Conservation (phyloP, 1,140 invertebrate genomes). For the Tyrophagus putrescentiae region DNA sequence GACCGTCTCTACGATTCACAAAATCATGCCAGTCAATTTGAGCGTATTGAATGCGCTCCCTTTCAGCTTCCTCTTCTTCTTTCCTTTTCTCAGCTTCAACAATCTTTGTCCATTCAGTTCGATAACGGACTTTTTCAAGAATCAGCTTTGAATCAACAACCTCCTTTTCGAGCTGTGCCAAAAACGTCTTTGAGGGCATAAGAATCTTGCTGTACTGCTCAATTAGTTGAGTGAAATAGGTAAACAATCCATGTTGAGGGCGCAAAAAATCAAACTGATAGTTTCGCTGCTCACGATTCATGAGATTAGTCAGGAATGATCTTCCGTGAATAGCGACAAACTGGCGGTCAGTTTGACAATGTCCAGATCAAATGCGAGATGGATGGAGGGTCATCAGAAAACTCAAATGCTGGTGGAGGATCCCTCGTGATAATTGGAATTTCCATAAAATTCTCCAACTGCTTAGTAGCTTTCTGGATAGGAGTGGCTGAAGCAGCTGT, state of each 20-base stretch:
- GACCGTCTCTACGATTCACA: conserved; percentile 96
- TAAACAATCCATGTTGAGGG: conserved; percentile 94
- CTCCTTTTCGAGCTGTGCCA: conserved; percentile 63
- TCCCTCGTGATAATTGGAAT: conserved; percentile 83
- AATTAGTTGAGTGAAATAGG: conserved; percentile 93
- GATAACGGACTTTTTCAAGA: conserved; percentile 77
- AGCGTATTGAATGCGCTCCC: conserved; percentile 87
- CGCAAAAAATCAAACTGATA: conserved; percentile 98
- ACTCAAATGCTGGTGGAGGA: conserved; percentile 90
- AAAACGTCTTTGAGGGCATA: conserved; percentile 80
- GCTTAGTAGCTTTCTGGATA: conserved; percentile 65
- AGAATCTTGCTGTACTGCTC: conserved; percentile 96
- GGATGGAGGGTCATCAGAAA: conserved; percentile 91
- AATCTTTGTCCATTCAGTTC: conserved; percentile 89
- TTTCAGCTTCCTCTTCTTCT: conserved; percentile 85
- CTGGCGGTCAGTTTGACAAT: conserved; percentile 96
- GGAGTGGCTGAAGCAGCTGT: conserved; percentile 35
- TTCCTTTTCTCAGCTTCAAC: conserved; percentile 76
- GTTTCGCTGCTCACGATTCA: conserved; percentile 95
- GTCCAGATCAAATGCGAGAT: conserved; percentile 97
- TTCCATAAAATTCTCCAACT: conserved; percentile 46
- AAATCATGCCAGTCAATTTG: conserved; percentile 99
- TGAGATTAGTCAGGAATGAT: conserved; percentile 91
- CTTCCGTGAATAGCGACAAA: conserved; percentile 97
- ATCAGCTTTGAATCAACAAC: conserved; percentile 47